These are phyloP conservation scores for Chaunax sp. DNA, from an alignment of 2,797 vertebrate species.

Conservation along the genomic window DNA sequence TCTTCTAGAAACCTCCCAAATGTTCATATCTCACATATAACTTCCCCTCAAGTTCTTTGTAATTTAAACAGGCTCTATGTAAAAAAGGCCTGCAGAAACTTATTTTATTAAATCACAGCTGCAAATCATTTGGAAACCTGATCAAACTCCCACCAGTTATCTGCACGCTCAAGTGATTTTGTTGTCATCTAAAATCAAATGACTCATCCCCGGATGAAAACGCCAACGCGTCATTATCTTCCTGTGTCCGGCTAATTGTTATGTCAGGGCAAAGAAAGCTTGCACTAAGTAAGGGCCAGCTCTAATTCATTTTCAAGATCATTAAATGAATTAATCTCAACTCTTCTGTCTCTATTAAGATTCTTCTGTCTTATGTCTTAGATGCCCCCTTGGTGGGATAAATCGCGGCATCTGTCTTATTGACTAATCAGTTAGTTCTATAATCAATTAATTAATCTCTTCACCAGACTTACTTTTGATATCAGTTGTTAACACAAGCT, in stretches of 20 bases:
- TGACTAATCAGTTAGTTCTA: slow-evolving; percentile 32
- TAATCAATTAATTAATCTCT: slow-evolving; percentile 63
- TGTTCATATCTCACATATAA: background rate
- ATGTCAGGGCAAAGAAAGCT: slow-evolving; percentile 21
- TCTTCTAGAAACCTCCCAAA: background rate
- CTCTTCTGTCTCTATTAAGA: slow-evolving; percentile 28
- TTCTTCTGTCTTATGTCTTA: slow-evolving; percentile 26
- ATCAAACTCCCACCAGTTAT: slow-evolving; percentile 8
- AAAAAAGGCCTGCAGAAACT: background rate
- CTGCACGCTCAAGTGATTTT: slow-evolving; percentile 11
- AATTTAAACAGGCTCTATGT: slow-evolving; percentile 9
- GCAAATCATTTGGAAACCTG: slow-evolving; percentile 13
- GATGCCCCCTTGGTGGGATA: slow-evolving; percentile 34
- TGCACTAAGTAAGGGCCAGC: slow-evolving; percentile 6
- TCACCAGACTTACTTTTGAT: slow-evolving; percentile 25
- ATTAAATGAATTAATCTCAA: slow-evolving; percentile 41
- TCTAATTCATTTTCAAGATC: slow-evolving; percentile 27
- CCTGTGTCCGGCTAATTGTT: slow-evolving; percentile 1
- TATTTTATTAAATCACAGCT: background rate
- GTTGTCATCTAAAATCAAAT: slow-evolving; percentile 20
- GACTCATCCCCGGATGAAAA: slow-evolving; percentile 27
- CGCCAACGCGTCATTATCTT: slow-evolving; percentile 1
- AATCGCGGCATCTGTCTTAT: slow-evolving; percentile 45
- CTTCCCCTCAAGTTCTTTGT: background rate
- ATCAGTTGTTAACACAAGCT: slow-evolving; percentile 22